A percentile compares a stretch with the other conserved stretches of the same genome.
Conservation (phyloP, 2,888 invertebrate species). For the Leptothorax acervorum region DNA sequence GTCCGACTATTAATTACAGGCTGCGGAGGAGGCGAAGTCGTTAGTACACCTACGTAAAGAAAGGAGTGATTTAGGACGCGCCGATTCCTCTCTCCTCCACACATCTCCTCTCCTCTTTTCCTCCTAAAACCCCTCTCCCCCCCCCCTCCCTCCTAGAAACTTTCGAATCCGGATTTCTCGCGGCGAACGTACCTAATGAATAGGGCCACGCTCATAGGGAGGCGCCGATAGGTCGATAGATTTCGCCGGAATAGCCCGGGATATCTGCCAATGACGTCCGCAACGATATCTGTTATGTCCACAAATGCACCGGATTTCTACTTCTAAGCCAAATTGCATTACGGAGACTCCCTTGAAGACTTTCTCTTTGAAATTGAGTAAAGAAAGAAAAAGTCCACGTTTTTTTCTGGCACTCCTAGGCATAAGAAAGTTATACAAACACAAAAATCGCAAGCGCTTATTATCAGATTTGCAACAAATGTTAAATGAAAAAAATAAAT, state of each 20-base stretch:
- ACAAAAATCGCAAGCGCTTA: background rate
- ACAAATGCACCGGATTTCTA: background rate
- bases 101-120: background rate
- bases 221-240: constrained; percentile 50
- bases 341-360: background rate
- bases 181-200: constrained; percentile 42
- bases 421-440: background rate
- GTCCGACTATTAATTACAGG: constrained; percentile 72
- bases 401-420: background rate
- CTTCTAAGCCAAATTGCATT: constrained; percentile 13
- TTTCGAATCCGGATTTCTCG: constrained; percentile 62
- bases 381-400: background rate
- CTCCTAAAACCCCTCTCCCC: background rate
- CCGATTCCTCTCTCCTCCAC: constrained; percentile 38
- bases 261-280: constrained; percentile 43
- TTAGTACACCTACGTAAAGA: constrained; percentile 71
- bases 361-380: background rate
- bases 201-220: constrained; percentile 5
- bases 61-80: constrained; percentile 67
- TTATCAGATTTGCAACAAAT: background rate
- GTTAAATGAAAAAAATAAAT: background rate
- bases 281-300: constrained; percentile 42
- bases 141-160: constrained; percentile 22
- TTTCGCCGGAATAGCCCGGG: constrained; percentile 13
- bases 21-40: constrained; percentile 66